Base-by-base conservation (phyloP, 2,888 invertebrate species). In the Drosophila fungiperda region DNA sequence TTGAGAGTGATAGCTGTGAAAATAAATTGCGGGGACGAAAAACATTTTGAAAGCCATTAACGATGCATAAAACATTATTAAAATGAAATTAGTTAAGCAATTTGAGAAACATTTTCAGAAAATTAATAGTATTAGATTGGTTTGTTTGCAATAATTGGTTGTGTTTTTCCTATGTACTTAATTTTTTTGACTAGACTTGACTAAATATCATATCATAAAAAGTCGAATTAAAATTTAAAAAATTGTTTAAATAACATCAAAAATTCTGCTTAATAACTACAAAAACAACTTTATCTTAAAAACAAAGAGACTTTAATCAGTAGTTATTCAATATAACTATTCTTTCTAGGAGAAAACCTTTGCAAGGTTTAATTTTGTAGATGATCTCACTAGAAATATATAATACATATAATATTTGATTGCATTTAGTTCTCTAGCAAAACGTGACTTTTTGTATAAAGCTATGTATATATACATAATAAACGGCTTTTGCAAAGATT, bases 361-460 rank as follows among this genome's bases (percentile, higher is more conserved):
- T 35, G 32, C 1, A 32, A n/a, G 1, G 5, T 23, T 33, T 48
- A 15, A 12, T 52, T 50, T 55, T 26, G 45, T 35, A 32, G 36
- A 52, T 68, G 66, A 59, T 53, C 20, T 68, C 53, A 68, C 42
- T 45, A 35, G 12, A 3, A 38, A 58, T 40, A 29, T 29, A 6
- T 29, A 29, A 29, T 29, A 29, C 48, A 45, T 45, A 36, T 20
- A 4, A 33, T 66, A 20, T 33, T 17, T 32, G 17, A 35, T 2
- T 3, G 54, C 26, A 35, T 35, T 35, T 32, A 33, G 61, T 11
- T 62, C 29, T 9, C 40, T 45, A 6, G 5, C 29, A 49, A 15
- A 49, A 62, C 70, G 70, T 71, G 62, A 71, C 68, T 71, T 68
- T 53, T 52, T 20, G 52, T 55, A 17, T 38, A 15, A 26, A 29